Conservation (phyloP, 2,888 invertebrate species). For the Lottia gigantea region DNA sequence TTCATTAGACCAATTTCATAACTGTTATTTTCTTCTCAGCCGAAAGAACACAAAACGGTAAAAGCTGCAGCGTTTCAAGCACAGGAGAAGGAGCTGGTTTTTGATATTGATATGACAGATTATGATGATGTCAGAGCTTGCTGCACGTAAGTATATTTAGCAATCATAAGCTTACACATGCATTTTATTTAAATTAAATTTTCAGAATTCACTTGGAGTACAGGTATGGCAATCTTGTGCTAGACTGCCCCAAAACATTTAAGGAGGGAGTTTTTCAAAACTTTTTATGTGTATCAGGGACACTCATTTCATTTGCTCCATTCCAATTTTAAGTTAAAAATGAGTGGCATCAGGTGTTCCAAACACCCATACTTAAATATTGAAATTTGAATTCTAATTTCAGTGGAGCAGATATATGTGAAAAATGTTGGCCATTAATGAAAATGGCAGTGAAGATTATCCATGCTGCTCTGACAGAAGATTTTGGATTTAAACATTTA, state of each 20-base stretch:
- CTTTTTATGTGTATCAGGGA: too few relatives aligned
- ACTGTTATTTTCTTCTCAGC: conserved; percentile 45
- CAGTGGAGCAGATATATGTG: conserved; percentile 87
- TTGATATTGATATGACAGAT: conserved; percentile 99
- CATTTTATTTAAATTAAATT: neutral
- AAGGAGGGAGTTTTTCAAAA: too few relatives aligned
- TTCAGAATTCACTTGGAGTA: too few relatives aligned
- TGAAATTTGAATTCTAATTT: conserved; percentile 24
- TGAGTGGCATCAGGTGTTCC: too few relatives aligned
- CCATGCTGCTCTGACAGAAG: conserved; percentile 86
- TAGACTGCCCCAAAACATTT: too few relatives aligned
- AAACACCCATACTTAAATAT: too few relatives aligned
- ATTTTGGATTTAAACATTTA: conserved; percentile 93
- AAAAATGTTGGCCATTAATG: conserved; percentile 98
- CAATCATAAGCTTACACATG: neutral
- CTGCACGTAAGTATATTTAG: conserved; percentile 70
- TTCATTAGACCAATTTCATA: neutral
- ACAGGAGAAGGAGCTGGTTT: conserved; percentile 89
- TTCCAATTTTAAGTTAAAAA: too few relatives aligned
- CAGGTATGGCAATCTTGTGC: neutral
- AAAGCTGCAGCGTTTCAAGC: conserved; percentile 72
- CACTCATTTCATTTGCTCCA: too few relatives aligned
- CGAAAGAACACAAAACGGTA: conserved; percentile 65
- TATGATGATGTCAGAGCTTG: conserved; percentile 96
- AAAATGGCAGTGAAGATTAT: conserved; percentile 90